Conservation (phyloP, 1,140 invertebrate species). For the Olivierus martensii region DNA sequence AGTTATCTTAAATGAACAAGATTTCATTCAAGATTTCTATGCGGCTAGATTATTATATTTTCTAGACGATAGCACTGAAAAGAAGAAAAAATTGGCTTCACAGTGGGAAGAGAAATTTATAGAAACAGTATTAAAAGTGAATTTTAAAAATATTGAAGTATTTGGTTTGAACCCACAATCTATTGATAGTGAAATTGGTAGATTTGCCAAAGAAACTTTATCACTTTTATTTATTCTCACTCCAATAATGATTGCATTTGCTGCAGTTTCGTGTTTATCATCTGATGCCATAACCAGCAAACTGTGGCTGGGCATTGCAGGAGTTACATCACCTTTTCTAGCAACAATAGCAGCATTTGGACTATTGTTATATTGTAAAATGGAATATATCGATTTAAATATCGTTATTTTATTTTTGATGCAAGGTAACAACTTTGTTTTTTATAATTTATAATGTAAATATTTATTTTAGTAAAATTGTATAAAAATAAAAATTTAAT, state of each 20-base stretch:
- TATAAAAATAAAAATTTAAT: too few relatives aligned
- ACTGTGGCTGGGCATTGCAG: conserved; percentile 75
- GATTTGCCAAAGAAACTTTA: conserved; percentile 69
- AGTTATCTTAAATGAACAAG: too few relatives aligned
- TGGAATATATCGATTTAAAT: conserved; percentile 90
- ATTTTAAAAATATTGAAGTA: too few relatives aligned
- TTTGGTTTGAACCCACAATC: conserved; percentile 40
- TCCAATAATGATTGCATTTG: conserved; percentile 48
- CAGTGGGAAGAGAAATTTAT: too few relatives aligned
- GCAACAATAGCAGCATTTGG: conserved; percentile 80
- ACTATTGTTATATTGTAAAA: conserved; percentile 69
- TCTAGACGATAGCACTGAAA: too few relatives aligned
- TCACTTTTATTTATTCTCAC: conserved; percentile 78
- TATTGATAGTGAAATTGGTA: conserved; percentile 70
- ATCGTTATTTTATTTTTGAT: conserved; percentile 85
- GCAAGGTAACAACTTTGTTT: too few relatives aligned
- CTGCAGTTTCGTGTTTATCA: conserved; percentile 53
- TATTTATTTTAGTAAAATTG: too few relatives aligned
- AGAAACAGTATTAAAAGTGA: too few relatives aligned
- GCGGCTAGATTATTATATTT: too few relatives aligned
- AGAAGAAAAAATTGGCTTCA: too few relatives aligned
- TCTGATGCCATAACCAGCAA: conserved; percentile 72
- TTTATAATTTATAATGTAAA: too few relatives aligned
- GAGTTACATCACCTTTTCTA: conserved; percentile 75
- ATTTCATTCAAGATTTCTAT: too few relatives aligned